Percentiles rank a stretch among this genome's conserved stretches.
phyloP scores from a whole-genome alignment of 2,113 vertebrate genomes.

The Passer montanus region DNA sequence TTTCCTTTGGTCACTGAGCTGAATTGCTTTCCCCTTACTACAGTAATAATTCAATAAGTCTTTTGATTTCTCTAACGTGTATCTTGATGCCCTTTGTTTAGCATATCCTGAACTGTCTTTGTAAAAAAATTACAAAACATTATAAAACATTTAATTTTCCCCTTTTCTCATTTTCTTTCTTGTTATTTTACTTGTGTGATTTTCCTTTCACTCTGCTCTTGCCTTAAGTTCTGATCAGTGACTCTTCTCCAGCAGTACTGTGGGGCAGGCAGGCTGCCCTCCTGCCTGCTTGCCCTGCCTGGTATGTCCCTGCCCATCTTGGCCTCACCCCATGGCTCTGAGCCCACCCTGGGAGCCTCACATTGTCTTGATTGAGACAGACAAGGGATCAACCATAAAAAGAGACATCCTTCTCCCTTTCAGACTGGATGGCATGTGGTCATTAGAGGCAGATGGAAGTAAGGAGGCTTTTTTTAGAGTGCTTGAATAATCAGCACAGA shows the following conservation, averaged over 20 bases:
- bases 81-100: background rate
- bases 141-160: background rate
- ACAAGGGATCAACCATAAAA: background rate
- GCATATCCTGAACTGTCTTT: background rate
- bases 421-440: background rate
- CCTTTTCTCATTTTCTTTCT: background rate
- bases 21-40: background rate
- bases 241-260: background rate
- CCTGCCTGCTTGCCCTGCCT: background rate
- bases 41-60: background rate
- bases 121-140: background rate
- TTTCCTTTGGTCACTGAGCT: background rate
- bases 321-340: rapidly evolving
- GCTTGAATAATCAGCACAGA: background rate
- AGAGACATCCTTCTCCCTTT: background rate
- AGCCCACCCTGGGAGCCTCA: background rate
- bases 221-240: background rate
- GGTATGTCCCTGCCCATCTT: background rate
- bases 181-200: background rate
- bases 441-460: background rate
- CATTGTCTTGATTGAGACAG: background rate
- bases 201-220: background rate
- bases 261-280: background rate
- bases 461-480: background rate
- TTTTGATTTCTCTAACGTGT: background rate